Evolutionary conservation across 2,113 vertebrate genomes (phyloP).

Genomic region (Varanus komodoensis): DNA sequence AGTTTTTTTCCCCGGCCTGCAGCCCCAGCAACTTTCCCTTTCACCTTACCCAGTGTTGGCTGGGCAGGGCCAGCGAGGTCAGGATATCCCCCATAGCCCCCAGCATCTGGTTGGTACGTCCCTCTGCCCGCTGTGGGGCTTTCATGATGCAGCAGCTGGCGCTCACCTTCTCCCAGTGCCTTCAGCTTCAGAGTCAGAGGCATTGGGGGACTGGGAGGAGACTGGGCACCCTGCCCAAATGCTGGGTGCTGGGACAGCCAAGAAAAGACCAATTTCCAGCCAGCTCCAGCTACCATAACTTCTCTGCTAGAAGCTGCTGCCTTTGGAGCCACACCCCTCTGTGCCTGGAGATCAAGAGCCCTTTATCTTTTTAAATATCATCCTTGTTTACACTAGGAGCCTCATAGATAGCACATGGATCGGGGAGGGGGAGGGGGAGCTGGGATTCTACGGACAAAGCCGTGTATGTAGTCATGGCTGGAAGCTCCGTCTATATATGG

Average conservation of each 20-base stretch:
- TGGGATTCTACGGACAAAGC: not conserved
- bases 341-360: not conserved
- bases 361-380: constrained; percentile 18
- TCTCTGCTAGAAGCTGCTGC: constrained; percentile 46
- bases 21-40: not conserved
- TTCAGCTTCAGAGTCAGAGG: not conserved
- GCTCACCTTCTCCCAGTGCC: constrained; percentile 60
- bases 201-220: constrained; percentile 57
- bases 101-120: constrained; percentile 85
- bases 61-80: constrained; percentile 83
- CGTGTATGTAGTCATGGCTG: not conserved
- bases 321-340: not conserved
- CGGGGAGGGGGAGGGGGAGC: not conserved
- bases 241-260: constrained; percentile 36
- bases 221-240: constrained; percentile 19
- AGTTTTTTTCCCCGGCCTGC: not conserved
- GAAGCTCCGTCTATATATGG: not conserved
- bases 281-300: constrained; percentile 51
- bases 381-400: constrained; percentile 7
- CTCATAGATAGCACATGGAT: constrained; percentile 20
- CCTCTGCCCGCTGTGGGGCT: constrained; percentile 80
- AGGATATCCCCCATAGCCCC: constrained; percentile 87
- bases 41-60: constrained; percentile 81
- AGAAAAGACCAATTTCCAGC: constrained; percentile 41
- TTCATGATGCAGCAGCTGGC: constrained; percentile 76